Conservation (phyloP, 2,797 vertebrate species). For the Furcifer pardalis region DNA sequence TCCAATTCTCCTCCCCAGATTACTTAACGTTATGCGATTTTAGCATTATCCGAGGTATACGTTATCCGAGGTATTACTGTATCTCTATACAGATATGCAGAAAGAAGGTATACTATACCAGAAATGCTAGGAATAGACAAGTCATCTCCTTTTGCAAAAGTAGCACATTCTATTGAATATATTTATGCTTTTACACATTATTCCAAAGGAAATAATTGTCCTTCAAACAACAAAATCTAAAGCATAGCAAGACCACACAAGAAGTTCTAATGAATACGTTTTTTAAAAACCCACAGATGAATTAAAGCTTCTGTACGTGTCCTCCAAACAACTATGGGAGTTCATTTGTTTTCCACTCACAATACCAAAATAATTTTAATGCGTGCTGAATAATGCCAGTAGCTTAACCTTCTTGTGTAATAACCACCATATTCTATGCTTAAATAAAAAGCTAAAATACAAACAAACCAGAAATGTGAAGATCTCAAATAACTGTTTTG, state of each 20-base stretch:
- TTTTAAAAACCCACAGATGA: too few relatives aligned
- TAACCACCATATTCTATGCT: not conserved
- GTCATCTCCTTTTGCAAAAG: not conserved
- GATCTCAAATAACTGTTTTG: not conserved
- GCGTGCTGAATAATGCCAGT: not conserved
- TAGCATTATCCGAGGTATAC: too few relatives aligned
- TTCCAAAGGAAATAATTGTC: not conserved
- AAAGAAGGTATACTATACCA: not conserved
- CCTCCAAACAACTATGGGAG: not conserved
- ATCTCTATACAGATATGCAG: not conserved
- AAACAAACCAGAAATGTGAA: not conserved
- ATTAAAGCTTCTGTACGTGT: slow-evolving; percentile 1
- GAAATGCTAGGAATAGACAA: slow-evolving; percentile 29
- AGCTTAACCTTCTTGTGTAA: not conserved
- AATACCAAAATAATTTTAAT: slow-evolving; percentile 11
- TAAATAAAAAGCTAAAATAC: not conserved
- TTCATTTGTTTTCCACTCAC: not conserved
- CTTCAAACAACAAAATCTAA: not conserved
- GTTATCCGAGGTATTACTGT: too few relatives aligned
- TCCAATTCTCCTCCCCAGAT: too few relatives aligned
- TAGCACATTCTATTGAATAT: not conserved
- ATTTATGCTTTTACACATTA: not conserved
- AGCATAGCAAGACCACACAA: not conserved
- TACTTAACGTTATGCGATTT: too few relatives aligned
- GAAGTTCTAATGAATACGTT: not conserved